A percentile compares a stretch with the other conserved stretches of the same genome.
phyloP scores from a whole-genome alignment of 2,113 vertebrate genomes.

The Rhinichthys klamathensis region DNA sequence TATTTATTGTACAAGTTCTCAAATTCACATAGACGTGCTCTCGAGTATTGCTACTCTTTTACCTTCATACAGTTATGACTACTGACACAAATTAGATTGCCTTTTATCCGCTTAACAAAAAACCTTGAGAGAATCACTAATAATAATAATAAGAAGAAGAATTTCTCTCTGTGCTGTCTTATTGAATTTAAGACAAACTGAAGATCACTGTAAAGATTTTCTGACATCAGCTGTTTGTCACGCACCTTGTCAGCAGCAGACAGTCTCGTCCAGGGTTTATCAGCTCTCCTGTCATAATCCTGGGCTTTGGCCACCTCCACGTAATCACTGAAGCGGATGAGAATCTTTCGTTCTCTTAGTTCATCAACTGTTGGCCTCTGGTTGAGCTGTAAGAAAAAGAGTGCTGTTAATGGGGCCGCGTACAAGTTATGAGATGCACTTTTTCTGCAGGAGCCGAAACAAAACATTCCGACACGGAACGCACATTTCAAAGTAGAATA shows the following conservation, averaged over 20 bases:
- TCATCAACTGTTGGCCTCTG: slow-evolving; percentile 98
- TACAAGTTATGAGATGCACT: not conserved
- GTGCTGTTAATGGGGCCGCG: not conserved
- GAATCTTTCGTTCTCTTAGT: slow-evolving; percentile 94
- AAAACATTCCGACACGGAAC: too few species aligned
- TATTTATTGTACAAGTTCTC: too few species aligned
- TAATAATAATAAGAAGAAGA: not conserved
- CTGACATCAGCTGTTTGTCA: not conserved
- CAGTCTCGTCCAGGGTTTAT: slow-evolving; percentile 97
- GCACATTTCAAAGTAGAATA: too few species aligned
- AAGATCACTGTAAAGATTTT: not conserved
- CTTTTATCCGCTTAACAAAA: not conserved
- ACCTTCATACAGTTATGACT: too few species aligned
- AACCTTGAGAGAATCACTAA: not conserved
- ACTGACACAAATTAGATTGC: not conserved
- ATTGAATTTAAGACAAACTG: not conserved
- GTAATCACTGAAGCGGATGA: slow-evolving; percentile 98
- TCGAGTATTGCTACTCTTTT: too few species aligned
- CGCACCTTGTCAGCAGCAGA: slow-evolving; percentile 96
- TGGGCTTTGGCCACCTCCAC: slow-evolving; percentile 99
- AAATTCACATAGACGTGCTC: too few species aligned
- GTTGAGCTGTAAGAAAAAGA: slow-evolving; percentile 81
- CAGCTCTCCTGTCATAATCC: slow-evolving; percentile 96
- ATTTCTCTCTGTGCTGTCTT: not conserved
- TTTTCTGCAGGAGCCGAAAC: too few species aligned